phyloP scores from a whole-genome alignment of 2,113 vertebrate genomes.

The Rhinoptilus africanus region DNA sequence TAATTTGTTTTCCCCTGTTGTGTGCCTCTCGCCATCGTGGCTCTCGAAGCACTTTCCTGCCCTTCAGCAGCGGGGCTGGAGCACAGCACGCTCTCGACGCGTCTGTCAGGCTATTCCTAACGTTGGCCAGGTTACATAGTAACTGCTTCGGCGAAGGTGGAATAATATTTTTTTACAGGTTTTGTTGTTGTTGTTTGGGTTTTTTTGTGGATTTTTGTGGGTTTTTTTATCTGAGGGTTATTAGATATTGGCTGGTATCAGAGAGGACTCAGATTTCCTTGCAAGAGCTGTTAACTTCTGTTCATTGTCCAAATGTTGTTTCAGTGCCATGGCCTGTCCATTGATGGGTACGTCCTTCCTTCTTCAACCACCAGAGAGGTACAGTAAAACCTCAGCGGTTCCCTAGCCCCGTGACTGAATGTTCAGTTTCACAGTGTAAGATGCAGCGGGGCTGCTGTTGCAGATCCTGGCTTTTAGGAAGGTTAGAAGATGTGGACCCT shows the following conservation, averaged over 20 bases:
- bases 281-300: neutral
- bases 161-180: neutral
- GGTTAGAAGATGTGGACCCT: neutral
- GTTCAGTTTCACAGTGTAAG: neutral
- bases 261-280: neutral
- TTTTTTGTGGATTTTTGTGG: neutral
- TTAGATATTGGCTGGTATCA: neutral
- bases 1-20: neutral
- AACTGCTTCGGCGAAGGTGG: neutral
- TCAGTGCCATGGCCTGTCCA: conserved; percentile 94
- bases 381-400: neutral
- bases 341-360: conserved; percentile 93
- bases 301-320: conserved; percentile 19
- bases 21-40: neutral
- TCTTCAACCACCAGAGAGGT: conserved; percentile 97
- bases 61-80: neutral
- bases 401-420: neutral
- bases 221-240: neutral
- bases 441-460: neutral
- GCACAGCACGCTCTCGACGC: neutral
- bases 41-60: neutral
- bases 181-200: neutral
- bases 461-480: neutral
- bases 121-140: neutral
- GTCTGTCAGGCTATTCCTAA: neutral